Conservation (phyloP, 2,113 vertebrate genomes). For the Semicossyphus pulcher region DNA sequence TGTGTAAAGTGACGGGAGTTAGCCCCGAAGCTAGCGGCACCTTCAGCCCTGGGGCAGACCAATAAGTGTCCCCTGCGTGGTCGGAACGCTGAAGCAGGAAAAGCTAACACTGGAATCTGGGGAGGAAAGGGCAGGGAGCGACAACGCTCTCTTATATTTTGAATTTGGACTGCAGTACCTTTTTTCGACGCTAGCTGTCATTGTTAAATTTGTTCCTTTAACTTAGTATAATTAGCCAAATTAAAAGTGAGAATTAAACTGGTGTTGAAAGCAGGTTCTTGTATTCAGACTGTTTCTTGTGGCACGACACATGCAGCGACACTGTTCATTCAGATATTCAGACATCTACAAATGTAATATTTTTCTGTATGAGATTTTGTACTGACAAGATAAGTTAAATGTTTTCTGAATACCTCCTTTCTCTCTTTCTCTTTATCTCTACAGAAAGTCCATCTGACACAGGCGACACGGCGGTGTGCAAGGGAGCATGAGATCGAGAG, state of each 20-base stretch:
- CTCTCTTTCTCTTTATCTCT: background rate
- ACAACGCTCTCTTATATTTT: too few species aligned
- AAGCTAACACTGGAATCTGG: too few species aligned
- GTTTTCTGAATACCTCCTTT: background rate
- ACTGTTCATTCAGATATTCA: constrained; percentile 3
- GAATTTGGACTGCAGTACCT: too few species aligned
- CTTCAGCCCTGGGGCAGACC: too few species aligned
- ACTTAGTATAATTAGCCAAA: constrained; percentile 66
- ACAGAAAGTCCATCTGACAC: constrained; percentile 1
- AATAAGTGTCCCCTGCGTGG: too few species aligned
- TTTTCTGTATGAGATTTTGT: constrained; percentile 5
- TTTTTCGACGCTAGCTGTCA: too few species aligned
- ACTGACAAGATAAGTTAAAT: constrained; percentile 10
- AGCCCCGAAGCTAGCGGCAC: too few species aligned
- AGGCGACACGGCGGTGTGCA: constrained; percentile 18
- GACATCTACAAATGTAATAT: background rate
- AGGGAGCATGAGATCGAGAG: constrained; percentile 39
- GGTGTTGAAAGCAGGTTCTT: constrained; percentile 29
- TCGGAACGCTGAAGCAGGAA: too few species aligned
- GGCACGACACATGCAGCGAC: constrained; percentile 12
- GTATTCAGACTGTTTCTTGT: constrained; percentile 20
- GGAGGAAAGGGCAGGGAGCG: too few species aligned
- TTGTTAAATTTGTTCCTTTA: too few species aligned
- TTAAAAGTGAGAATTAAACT: constrained; percentile 56
- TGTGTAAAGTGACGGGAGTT: too few species aligned